Evolutionary conservation across 1,140 invertebrate genomes (phyloP), one percentile per base, ranked within the genome.

Genomic region (Camponotus floridanus): DNA sequence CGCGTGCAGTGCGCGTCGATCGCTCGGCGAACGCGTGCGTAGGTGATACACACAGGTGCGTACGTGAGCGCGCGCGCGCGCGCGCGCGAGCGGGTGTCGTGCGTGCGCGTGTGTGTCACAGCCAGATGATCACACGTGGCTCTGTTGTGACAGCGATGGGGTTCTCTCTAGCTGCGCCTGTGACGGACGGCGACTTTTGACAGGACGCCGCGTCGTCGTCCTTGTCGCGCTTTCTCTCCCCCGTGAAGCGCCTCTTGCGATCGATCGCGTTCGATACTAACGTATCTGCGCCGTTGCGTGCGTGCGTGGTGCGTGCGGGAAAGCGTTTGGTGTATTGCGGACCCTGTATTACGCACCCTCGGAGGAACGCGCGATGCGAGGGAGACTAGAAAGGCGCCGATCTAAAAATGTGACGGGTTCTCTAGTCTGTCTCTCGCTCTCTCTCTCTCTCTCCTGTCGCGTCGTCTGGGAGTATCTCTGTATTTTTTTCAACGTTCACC

Each of bases 101-200:
- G 21, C 36, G 68, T 15, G 21, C 39, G 59, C 15, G 33, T 33
- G 48, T 39, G 31, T 13, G 48, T 70, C 78, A 57, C 18, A 18
- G 55, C 18, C 6, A 31, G 33, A 45, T 9, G 42, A 70, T 76
- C 83, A 83, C 92, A 92, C 92, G 92, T 92, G 91, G 73, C 76
- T 87, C 33, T 91, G 86, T 88, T 92, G 39, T 91, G 87, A 86
- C 85, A 84, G 67, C 45, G 3, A 1, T n/a, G 6, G 18, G 4
- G 26, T 31, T 31, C 45, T 42, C 45, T 15, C 15, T 8, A 9
- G 31, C 15, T 51, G n/a, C n/a, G 31, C 3, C 8, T 18, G 42
- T 70, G 55, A 70, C 51, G 6, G 8, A 48, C 61, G 18, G 18
- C 13, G 39, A 42, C 39, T 2, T 55, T 57, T 7, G 55, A 57